These are phyloP conservation scores for Nasonia oneida DNA, from an alignment of 2,888 invertebrate species.

Conservation along the genomic window DNA sequence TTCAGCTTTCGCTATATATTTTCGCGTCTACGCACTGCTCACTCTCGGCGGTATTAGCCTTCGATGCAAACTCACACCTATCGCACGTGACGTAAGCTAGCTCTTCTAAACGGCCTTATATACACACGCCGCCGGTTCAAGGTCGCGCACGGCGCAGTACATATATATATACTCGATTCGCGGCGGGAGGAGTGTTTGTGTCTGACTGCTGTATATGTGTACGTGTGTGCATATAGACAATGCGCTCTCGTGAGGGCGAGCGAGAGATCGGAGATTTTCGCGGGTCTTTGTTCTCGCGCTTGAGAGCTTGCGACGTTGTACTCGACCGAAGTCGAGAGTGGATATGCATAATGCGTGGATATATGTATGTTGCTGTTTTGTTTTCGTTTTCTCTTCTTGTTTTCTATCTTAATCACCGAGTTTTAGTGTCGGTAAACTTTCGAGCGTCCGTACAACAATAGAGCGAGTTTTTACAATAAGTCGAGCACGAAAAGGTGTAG, in stretches of 20 bases:
- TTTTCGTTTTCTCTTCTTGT: not conserved
- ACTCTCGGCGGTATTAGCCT: not conserved
- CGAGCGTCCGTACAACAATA: not conserved
- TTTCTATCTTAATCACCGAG: not conserved
- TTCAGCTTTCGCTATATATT: too few species aligned
- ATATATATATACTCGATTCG: not conserved
- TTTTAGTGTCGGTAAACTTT: not conserved
- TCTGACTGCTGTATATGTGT: not conserved
- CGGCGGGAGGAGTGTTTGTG: not conserved
- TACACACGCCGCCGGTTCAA: constrained; percentile 12
- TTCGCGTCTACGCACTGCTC: not conserved
- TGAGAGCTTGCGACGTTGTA: not conserved
- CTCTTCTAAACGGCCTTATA: constrained; percentile 12
- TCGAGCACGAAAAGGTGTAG: not conserved
- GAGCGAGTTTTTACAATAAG: too few species aligned
- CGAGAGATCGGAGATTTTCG: not conserved
- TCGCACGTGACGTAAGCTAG: not conserved
- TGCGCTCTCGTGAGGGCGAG: not conserved
- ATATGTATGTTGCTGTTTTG: not conserved
- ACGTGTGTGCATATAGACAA: not conserved
- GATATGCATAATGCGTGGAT: not conserved
- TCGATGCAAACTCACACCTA: constrained; percentile 1
- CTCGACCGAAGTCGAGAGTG: not conserved
- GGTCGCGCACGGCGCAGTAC: constrained; percentile 5
- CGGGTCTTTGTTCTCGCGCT: not conserved